Conservation (phyloP, 2,113 vertebrate species). For the Sturnus vulgaris region DNA sequence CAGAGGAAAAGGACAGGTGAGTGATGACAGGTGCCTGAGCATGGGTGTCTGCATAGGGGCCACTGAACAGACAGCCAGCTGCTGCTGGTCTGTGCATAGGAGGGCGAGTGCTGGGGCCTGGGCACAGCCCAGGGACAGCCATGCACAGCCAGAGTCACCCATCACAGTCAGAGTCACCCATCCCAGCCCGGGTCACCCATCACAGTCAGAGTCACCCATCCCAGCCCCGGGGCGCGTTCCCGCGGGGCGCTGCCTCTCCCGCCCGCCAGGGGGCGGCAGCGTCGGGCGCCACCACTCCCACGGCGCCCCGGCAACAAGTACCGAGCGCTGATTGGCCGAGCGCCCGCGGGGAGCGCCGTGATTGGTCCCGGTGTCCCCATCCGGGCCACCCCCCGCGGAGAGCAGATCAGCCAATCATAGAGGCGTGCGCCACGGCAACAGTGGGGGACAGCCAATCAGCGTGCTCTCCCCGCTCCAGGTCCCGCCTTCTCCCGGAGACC, state of each 20-base stretch:
- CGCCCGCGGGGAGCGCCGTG: rapidly evolving
- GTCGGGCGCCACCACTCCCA: rapidly evolving
- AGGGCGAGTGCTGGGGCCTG: not conserved
- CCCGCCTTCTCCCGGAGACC: not conserved
- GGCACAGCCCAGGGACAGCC: not conserved
- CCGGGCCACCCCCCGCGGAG: rapidly evolving
- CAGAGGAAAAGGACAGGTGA: not conserved
- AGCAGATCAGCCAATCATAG: not conserved
- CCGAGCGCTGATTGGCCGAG: not conserved
- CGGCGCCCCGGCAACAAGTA: constrained; percentile 11
- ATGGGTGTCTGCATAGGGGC: no score
- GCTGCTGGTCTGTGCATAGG: rapidly evolving
- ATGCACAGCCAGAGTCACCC: not conserved
- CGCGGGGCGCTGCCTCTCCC: no score
- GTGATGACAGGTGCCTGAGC: no score
- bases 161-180: no score
- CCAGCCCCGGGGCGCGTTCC: no score
- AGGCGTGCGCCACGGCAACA: not conserved
- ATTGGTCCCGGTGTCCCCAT: not conserved
- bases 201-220: not conserved
- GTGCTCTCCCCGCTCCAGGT: rapidly evolving
- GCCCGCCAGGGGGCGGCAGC: not conserved
- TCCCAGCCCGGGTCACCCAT: not conserved
- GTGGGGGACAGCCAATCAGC: rapidly evolving
- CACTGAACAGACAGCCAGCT: no score